These are phyloP conservation scores for Rhinolophus sinicus DNA, from an alignment of 2,113 vertebrate genomes.

Conservation along the genomic window DNA sequence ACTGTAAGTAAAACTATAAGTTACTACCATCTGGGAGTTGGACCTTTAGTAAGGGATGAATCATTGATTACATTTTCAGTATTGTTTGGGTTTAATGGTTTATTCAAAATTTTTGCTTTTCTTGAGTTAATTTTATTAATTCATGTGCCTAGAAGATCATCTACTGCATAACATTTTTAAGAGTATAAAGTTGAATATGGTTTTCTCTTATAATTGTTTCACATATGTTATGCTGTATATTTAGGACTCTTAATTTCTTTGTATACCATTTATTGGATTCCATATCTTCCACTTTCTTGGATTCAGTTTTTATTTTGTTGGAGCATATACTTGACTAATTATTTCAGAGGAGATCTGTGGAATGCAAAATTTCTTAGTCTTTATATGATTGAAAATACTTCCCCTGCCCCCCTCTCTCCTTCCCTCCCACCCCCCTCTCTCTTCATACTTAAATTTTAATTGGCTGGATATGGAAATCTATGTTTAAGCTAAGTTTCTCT, in stretches of 20 bases:
- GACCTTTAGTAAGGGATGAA: not conserved
- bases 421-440: not conserved
- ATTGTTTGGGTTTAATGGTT: not conserved
- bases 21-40: not conserved
- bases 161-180: not conserved
- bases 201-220: not conserved
- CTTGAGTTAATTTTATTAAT: not conserved
- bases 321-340: not conserved
- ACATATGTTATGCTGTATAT: not conserved
- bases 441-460: not conserved
- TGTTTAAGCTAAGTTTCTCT: conserved; percentile 17
- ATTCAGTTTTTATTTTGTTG: conserved; percentile 33
- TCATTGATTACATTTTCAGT: not conserved
- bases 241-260: not conserved
- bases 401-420: not conserved
- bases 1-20: not conserved
- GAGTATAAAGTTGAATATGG: not conserved
- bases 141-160: not conserved
- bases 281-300: not conserved
- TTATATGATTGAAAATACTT: not conserved
- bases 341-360: not conserved
- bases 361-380: not conserved
- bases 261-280: not conserved
- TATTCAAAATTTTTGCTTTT: not conserved
- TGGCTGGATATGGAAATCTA: not conserved